These are phyloP conservation scores for Phataginus tricuspis DNA, from an alignment of 2,797 vertebrate genomes.

Conservation along the genomic window DNA sequence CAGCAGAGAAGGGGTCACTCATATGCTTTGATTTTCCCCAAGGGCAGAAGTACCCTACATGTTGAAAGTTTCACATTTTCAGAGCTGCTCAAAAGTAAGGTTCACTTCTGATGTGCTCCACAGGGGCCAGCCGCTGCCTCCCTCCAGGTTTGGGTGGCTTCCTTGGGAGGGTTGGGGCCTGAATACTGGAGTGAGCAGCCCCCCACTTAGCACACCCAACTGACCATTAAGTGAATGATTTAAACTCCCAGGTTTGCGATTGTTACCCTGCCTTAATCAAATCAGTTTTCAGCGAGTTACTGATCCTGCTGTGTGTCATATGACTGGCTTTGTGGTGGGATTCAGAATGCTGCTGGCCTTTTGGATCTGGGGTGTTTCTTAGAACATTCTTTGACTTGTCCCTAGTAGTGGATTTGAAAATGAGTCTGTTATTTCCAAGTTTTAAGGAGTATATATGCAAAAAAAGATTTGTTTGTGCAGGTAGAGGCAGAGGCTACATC, in stretches of 20 bases:
- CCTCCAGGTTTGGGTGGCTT: neutral
- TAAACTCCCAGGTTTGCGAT: neutral
- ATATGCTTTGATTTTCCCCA: rapidly evolving
- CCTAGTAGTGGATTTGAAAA: neutral
- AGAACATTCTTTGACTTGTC: neutral
- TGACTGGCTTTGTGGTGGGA: neutral
- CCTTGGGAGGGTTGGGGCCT: neutral
- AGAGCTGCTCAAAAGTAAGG: neutral
- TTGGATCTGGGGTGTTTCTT: neutral
- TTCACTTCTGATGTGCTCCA: neutral
- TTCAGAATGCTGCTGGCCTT: neutral
- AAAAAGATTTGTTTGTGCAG: neutral
- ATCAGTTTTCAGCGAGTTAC: too few species aligned
- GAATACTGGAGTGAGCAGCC: rapidly evolving
- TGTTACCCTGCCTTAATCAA: too few species aligned
- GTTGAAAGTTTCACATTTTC: neutral
- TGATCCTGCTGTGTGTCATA: too few species aligned
- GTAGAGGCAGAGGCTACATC: neutral
- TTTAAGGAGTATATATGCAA: neutral
- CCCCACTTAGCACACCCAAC: neutral
- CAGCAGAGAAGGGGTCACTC: rapidly evolving
- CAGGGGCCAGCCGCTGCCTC: too few species aligned
- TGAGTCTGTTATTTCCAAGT: neutral
- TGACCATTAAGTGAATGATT: neutral
- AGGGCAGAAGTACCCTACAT: rapidly evolving